A percentile compares a stretch with the other conserved stretches of the same genome.
Evolutionary conservation across 2,797 vertebrate species (phyloP).

Genomic region (Corythornis leucogaster): DNA sequence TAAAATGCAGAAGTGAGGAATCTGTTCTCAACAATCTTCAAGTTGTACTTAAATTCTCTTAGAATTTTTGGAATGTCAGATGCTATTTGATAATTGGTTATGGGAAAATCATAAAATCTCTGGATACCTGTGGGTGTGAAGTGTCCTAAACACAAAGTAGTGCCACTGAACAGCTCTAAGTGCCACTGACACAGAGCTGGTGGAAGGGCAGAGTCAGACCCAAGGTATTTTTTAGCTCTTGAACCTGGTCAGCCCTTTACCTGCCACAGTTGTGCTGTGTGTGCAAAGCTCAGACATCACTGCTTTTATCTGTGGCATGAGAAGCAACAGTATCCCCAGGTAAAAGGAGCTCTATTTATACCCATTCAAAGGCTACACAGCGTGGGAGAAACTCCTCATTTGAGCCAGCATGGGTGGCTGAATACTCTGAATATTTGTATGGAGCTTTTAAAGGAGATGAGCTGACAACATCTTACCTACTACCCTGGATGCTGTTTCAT

Average conservation of each 20-base stretch:
- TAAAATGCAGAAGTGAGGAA: neutral
- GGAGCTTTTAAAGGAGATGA: slow-evolving; percentile 5
- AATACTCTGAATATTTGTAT: slow-evolving; percentile 18
- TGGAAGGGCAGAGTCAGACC: neutral
- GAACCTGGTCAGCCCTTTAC: neutral
- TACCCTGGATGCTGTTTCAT: neutral
- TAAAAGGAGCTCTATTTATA: neutral
- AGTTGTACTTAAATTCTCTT: neutral
- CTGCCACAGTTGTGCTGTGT: neutral
- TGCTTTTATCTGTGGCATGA: neutral
- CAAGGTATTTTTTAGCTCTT: neutral
- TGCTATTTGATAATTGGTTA: neutral
- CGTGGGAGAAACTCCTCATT: neutral
- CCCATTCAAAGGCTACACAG: neutral
- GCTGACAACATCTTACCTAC: neutral
- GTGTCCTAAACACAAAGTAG: neutral
- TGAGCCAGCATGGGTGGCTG: neutral
- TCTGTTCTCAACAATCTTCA: neutral
- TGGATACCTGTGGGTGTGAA: neutral
- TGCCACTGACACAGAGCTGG: neutral
- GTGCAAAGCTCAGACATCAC: neutral
- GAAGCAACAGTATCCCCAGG: neutral
- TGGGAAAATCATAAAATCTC: neutral
- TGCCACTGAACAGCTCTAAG: neutral
- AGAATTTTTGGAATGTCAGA: neutral